These are phyloP conservation scores for Araneus ventricosus DNA, from an alignment of 1,140 invertebrate genomes.

Conservation along the genomic window DNA sequence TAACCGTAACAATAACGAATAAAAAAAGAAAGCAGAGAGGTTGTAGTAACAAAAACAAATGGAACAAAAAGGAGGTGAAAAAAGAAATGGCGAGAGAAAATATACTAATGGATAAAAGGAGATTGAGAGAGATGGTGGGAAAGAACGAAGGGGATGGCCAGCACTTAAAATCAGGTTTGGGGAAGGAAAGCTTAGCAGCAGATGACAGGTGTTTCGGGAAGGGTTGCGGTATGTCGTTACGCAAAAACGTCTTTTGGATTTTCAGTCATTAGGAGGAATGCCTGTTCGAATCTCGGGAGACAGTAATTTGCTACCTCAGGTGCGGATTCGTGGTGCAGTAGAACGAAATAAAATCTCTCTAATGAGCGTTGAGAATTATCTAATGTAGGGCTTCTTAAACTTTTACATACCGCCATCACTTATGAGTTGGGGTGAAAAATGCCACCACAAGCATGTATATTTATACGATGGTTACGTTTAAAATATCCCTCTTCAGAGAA, in stretches of 20 bases:
- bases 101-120: neutral
- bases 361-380: neutral
- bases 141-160: neutral
- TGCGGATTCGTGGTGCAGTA: neutral
- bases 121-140: neutral
- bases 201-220: slow-evolving; percentile 22
- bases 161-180: slow-evolving; percentile 39
- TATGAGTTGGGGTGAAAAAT: neutral
- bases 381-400: neutral
- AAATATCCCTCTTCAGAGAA: no score
- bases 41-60: neutral
- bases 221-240: slow-evolving; percentile 38
- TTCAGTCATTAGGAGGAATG: slow-evolving; percentile 8
- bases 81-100: neutral
- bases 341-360: neutral
- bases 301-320: neutral
- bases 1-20: slow-evolving; percentile 29
- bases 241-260: slow-evolving; percentile 6
- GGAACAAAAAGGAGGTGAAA: slow-evolving; percentile 10
- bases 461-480: no score
- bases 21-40: neutral
- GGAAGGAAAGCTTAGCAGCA: neutral
- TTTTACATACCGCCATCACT: neutral
- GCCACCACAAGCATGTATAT: neutral
- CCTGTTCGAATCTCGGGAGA: neutral